Conservation (phyloP, 2,113 vertebrate species). For the Saccopteryx bilineata region DNA sequence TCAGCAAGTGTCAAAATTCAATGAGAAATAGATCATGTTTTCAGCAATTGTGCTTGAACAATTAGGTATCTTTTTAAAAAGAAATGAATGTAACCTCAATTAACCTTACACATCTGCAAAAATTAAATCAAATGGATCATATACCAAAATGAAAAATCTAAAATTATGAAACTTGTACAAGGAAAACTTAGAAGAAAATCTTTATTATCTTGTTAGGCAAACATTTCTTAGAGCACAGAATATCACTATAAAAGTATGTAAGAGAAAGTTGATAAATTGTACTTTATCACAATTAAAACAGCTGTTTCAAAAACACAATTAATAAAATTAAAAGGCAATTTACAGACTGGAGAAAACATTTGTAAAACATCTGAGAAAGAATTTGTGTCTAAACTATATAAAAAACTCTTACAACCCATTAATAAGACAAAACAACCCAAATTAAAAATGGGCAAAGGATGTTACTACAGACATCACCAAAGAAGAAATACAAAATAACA, state of each 20-base stretch:
- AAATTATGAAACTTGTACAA: constrained; percentile 27
- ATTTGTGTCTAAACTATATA: constrained; percentile 2
- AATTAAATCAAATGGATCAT: neutral
- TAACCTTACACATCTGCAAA: neutral
- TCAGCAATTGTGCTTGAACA: neutral
- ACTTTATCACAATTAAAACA: constrained; percentile 21
- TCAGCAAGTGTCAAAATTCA: neutral
- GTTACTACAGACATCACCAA: neutral
- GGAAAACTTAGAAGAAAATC: constrained; percentile 29
- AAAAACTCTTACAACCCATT: neutral
- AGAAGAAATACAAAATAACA: neutral
- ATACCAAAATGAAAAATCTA: neutral
- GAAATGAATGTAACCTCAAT: neutral
- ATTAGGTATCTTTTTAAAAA: constrained; percentile 36
- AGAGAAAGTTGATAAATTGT: neutral
- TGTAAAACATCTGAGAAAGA: constrained; percentile 25
- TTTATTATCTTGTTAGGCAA: constrained; percentile 18
- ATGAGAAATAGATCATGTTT: constrained; percentile 3
- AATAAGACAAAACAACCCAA: neutral
- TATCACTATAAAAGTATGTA: constrained; percentile 24
- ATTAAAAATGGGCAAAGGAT: neutral
- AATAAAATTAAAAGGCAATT: constrained; percentile 29
- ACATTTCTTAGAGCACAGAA: neutral
- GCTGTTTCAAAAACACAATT: constrained; percentile 30
- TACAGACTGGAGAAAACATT: constrained; percentile 19